These are phyloP conservation scores for Hippocampus mohnikei DNA, from an alignment of 2,113 vertebrate species.

Conservation along the genomic window DNA sequence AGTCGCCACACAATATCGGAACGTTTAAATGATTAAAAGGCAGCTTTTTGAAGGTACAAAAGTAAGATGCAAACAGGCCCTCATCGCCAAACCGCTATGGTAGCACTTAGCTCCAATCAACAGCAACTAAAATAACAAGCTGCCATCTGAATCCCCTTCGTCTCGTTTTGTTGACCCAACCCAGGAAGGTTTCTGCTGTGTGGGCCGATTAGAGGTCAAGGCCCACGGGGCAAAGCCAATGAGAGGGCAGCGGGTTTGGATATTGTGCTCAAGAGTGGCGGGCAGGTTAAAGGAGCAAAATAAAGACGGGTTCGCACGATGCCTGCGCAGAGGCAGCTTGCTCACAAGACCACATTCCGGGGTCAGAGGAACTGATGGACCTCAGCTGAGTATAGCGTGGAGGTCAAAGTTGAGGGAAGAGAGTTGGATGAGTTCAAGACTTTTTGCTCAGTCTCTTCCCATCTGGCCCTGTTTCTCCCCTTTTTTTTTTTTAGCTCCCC, in stretches of 20 bases:
- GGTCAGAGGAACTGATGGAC: conserved; percentile 42
- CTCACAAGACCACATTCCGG: conserved; percentile 18
- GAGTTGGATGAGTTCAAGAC: conserved; percentile 18
- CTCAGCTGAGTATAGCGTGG: conserved; percentile 44
- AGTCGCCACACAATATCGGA: conserved; percentile 19
- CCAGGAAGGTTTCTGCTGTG: conserved; percentile 29
- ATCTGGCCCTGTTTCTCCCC: conserved; percentile 25
- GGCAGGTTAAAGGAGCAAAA: conserved; percentile 35
- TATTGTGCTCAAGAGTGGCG: conserved; percentile 22
- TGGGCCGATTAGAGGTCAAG: conserved; percentile 37
- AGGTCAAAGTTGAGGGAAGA: conserved; percentile 17
- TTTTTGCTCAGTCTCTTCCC: conserved; percentile 11
- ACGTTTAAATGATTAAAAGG: conserved; percentile 9
- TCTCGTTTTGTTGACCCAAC: conserved; percentile 31
- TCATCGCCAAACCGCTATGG: conserved; percentile 50
- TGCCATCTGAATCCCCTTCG: conserved; percentile 35
- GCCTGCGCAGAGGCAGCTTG: conserved; percentile 2
- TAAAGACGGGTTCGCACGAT: conserved; percentile 46
- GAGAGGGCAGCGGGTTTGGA: conserved; percentile 36
- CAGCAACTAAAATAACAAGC: conserved; percentile 59
- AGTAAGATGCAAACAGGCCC: conserved; percentile 44
- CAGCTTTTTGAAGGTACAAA: conserved; percentile 22
- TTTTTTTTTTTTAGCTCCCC: conserved; percentile 14
- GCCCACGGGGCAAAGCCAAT: conserved; percentile 35
- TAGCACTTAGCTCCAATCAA: conserved; percentile 48